A percentile compares a stretch with the other conserved stretches of the same genome.
phyloP scores from a whole-genome alignment of 2,113 vertebrate species.

The Xiphorhynchus elegans region DNA sequence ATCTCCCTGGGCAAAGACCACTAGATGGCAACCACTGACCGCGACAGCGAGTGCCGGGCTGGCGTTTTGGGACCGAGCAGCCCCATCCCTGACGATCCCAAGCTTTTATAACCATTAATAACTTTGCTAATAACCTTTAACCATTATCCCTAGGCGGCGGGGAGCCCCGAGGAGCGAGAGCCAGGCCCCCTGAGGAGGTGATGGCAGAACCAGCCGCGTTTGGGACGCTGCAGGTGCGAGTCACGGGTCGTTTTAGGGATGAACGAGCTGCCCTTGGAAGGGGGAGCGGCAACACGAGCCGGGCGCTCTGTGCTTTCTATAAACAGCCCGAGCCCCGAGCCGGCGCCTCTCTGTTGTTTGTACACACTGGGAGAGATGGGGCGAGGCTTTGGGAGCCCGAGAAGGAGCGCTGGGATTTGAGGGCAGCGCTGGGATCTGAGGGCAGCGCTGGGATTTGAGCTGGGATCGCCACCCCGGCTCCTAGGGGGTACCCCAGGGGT shows the following conservation, averaged over 20 bases:
- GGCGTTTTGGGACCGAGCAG: rapidly evolving
- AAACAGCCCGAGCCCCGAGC: neutral
- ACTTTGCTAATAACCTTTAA: rapidly evolving
- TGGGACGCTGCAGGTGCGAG: neutral
- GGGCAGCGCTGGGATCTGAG: neutral
- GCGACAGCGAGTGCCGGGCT: neutral
- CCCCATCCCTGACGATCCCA: neutral
- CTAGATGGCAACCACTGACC: neutral
- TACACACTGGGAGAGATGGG: neutral
- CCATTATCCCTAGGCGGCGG: rapidly evolving
- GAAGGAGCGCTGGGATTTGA: neutral
- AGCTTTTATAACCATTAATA: rapidly evolving
- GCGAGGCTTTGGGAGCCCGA: rapidly evolving
- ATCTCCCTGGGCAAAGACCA: neutral
- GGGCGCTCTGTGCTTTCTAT: neutral
- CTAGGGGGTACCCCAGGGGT: neutral
- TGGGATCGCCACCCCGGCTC: rapidly evolving
- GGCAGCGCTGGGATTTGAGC: neutral
- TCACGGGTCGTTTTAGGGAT: neutral
- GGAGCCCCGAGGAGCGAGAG: rapidly evolving
- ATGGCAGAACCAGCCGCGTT: rapidly evolving
- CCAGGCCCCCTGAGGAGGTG: rapidly evolving
- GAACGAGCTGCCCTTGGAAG: neutral
- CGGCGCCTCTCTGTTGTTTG: neutral
- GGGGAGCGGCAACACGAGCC: neutral